phyloP scores from a whole-genome alignment of 2,888 invertebrate genomes.

The Catocala fraxini region DNA sequence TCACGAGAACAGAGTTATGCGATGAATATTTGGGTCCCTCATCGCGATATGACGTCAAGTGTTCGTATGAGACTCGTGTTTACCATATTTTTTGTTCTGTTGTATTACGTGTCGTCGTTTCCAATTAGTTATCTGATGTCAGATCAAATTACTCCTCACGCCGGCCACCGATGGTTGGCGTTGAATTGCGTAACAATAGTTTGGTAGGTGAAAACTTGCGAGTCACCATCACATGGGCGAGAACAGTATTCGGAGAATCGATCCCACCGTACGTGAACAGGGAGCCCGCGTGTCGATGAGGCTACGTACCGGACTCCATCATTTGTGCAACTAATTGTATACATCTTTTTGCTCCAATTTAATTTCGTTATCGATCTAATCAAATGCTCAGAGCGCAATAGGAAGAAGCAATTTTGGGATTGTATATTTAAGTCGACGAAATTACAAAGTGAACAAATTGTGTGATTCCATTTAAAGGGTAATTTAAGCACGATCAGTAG shows the following conservation, averaged over 20 bases:
- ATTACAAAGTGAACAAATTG: too few relatives aligned
- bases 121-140: constrained; percentile 76
- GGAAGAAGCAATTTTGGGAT: too few relatives aligned
- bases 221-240: constrained; percentile 60
- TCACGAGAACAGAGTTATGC: constrained; percentile 31
- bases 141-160: constrained; percentile 71
- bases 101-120: constrained; percentile 69
- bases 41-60: constrained; percentile 51
- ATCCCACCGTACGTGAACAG: constrained; percentile 47
- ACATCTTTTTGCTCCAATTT: constrained; percentile 33
- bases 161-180: constrained; percentile 44
- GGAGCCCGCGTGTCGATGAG: constrained; percentile 25
- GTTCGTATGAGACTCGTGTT: constrained; percentile 51
- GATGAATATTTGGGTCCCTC: constrained; percentile 50
- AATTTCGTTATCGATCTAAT: constrained; percentile 35
- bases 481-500: too few relatives aligned
- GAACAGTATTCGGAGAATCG: constrained; percentile 53
- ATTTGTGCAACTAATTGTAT: constrained; percentile 38
- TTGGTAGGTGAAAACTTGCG: constrained; percentile 60
- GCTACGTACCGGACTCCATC: constrained; percentile 31
- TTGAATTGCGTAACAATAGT: constrained; percentile 71
- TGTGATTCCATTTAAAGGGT: too few relatives aligned
- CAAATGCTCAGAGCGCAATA: constrained; percentile 15
- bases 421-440: too few relatives aligned
- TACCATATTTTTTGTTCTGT: constrained; percentile 63